phyloP scores from a whole-genome alignment of 2,888 invertebrate species.

The Argyra leucocephala region DNA sequence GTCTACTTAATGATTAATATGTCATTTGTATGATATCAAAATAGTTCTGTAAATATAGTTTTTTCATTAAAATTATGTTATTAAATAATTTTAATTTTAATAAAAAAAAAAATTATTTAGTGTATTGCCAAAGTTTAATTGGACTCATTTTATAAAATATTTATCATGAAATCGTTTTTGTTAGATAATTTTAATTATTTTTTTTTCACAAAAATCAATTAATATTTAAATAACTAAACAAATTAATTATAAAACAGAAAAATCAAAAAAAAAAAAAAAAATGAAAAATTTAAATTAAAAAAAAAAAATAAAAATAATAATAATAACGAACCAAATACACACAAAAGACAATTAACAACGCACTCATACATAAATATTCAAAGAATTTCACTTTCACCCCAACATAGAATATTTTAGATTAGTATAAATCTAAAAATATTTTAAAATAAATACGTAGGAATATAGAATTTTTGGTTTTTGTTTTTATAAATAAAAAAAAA shows the following conservation, averaged over 20 bases:
- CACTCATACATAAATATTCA: neutral
- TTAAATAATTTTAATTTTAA: too few species aligned
- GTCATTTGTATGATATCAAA: too few species aligned
- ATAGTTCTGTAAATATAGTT: too few species aligned
- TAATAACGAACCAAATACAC: neutral
- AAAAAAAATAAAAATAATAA: neutral
- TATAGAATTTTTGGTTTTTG: too few species aligned
- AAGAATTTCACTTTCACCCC: neutral
- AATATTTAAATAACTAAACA: neutral
- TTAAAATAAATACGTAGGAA: too few species aligned
- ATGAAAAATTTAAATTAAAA: neutral
- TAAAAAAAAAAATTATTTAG: neutral
- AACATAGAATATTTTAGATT: neutral
- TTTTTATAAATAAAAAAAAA: constrained; percentile 1
- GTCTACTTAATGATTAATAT: too few species aligned
- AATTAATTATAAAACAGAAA: neutral
- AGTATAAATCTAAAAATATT: too few species aligned
- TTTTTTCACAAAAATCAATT: neutral
- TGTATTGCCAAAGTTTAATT: neutral
- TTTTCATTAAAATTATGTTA: too few species aligned
- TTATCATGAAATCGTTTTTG: too few species aligned
- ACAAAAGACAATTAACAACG: constrained; percentile 1
- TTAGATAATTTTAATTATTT: neutral
- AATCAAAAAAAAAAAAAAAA: neutral
- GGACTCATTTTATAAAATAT: too few species aligned